These are phyloP conservation scores for Streptopelia turtur DNA, from an alignment of 2,797 vertebrate species.

Conservation along the genomic window DNA sequence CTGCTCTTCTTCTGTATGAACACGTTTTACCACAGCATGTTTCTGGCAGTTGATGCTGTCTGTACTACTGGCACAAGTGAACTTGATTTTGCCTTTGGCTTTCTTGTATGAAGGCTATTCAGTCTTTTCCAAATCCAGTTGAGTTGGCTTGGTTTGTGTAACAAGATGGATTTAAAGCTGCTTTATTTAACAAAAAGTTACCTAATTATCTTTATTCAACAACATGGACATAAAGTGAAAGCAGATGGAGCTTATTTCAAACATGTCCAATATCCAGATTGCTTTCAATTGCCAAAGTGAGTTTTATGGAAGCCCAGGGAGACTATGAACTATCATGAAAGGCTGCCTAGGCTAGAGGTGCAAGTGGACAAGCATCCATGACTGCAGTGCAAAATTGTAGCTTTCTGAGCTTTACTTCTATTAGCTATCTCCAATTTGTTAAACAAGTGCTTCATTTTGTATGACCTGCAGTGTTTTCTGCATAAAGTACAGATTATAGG, in stretches of 20 bases:
- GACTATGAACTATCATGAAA: background rate
- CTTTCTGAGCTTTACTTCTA: background rate
- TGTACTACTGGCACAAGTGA: background rate
- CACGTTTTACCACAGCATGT: background rate
- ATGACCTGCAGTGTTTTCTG: background rate
- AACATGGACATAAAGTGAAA: background rate
- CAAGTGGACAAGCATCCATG: background rate
- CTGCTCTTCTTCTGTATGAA: background rate
- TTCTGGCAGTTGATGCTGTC: background rate
- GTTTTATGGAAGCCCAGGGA: background rate
- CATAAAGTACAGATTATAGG: background rate
- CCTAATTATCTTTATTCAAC: background rate
- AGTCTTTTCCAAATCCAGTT: background rate
- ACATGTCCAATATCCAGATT: background rate
- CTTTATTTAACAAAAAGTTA: background rate
- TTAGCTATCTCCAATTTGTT: background rate
- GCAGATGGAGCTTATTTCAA: background rate
- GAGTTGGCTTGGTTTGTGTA: background rate
- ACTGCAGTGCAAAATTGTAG: background rate
- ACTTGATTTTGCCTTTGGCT: background rate
- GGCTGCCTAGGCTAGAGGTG: background rate
- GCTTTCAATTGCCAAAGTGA: background rate
- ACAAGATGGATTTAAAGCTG: background rate
- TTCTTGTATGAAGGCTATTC: background rate
- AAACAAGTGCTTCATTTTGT: background rate